phyloP scores from a whole-genome alignment of 2,113 vertebrate genomes.

The Nematolebias whitei region DNA sequence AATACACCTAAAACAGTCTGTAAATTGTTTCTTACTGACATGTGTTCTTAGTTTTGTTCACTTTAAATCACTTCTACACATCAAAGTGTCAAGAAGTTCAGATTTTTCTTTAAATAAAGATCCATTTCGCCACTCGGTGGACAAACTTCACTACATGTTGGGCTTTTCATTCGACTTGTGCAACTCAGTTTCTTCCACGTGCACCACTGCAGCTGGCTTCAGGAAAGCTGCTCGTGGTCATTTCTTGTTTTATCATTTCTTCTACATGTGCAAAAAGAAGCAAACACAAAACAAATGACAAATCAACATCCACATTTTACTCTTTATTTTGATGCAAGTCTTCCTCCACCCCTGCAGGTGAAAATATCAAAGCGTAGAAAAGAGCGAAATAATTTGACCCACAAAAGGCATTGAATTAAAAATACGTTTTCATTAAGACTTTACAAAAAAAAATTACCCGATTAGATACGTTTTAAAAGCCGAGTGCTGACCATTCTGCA shows the following conservation, averaged over 20 bases:
- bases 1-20: neutral
- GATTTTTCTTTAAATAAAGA: neutral
- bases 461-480: conserved; percentile 1
- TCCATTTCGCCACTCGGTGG: conserved; percentile 38
- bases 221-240: neutral
- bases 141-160: conserved; percentile 6
- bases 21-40: neutral
- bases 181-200: too few relatives aligned
- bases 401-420: conserved; percentile 23
- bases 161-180: neutral
- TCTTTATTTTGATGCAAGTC: conserved; percentile 56
- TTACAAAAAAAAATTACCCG: neutral
- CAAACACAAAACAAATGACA: conserved; percentile 1
- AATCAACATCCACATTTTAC: neutral
- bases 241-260: neutral
- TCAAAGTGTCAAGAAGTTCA: too few relatives aligned
- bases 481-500: neutral
- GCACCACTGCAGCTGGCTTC: neutral
- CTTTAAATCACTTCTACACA: too few relatives aligned
- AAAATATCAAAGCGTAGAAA: conserved; percentile 41
- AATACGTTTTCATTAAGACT: too few relatives aligned
- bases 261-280: neutral
- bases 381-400: conserved; percentile 15
- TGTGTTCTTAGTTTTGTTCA: neutral
- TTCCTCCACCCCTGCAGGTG: conserved; percentile 23